A percentile compares a stretch with the other conserved stretches of the same genome.
These are phyloP conservation scores for Chaetodon auriga DNA, from an alignment of 2,113 vertebrate genomes.

Conservation along the genomic window DNA sequence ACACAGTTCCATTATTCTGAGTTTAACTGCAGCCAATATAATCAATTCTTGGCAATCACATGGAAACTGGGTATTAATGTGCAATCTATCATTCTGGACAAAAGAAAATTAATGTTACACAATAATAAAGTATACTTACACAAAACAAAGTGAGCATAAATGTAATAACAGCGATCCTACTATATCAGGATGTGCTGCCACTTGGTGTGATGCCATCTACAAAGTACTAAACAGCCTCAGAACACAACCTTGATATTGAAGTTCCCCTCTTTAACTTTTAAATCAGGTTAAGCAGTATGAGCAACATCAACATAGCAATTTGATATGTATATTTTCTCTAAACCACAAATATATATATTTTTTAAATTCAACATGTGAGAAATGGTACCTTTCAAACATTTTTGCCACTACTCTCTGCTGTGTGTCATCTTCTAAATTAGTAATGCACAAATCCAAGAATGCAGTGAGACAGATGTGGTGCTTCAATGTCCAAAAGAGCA, in stretches of 20 bases:
- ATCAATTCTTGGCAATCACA: not conserved
- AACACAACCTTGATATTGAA: not conserved
- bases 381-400: not conserved
- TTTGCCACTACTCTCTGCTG: not conserved
- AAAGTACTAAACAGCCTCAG: not conserved
- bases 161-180: not conserved
- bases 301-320: not conserved
- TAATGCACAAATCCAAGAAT: conserved; percentile 10
- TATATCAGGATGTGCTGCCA: not conserved
- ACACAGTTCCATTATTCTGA: too few relatives aligned
- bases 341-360: not conserved
- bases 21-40: too few relatives aligned
- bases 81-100: not conserved
- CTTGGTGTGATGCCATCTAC: not conserved
- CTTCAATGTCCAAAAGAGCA: conserved; percentile 37
- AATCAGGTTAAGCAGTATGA: not conserved
- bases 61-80: not conserved
- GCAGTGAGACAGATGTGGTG: conserved; percentile 31
- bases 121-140: not conserved
- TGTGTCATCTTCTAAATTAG: conserved; percentile 23
- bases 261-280: conserved; percentile 5
- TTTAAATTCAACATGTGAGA: not conserved
- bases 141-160: not conserved
- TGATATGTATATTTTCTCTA: not conserved
- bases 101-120: not conserved